phyloP scores from a whole-genome alignment of 1,140 invertebrate genomes.

The Aphelenchoides besseyi region DNA sequence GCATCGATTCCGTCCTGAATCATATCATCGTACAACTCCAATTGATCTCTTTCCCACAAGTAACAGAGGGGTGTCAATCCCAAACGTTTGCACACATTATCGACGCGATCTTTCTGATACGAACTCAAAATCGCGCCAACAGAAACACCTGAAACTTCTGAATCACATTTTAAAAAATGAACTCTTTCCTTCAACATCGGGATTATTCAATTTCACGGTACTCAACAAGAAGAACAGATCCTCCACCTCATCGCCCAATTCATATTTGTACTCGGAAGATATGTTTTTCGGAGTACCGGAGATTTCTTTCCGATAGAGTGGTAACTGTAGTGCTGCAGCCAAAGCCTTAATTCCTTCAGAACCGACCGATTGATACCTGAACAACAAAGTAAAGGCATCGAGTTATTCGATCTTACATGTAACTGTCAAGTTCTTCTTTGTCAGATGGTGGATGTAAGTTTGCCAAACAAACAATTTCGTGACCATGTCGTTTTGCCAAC shows the following conservation, averaged over 20 bases:
- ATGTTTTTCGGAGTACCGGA: conserved; percentile 75
- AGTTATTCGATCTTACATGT: conserved; percentile 77
- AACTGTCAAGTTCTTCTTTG: conserved; percentile 89
- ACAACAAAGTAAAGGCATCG: background rate
- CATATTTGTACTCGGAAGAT: conserved; percentile 77
- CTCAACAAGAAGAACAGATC: conserved; percentile 83
- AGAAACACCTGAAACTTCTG: conserved; percentile 75
- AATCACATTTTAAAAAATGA: background rate
- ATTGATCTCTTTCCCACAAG: conserved; percentile 88
- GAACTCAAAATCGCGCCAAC: conserved; percentile 94
- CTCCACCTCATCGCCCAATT: conserved; percentile 94
- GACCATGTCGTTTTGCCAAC: conserved; percentile 90
- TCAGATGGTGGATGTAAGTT: conserved; percentile 84
- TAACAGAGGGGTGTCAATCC: conserved; percentile 82
- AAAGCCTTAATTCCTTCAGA: conserved; percentile 78
- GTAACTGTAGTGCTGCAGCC: conserved; percentile 86
- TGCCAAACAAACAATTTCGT: conserved; percentile 89
- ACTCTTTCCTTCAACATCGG: conserved; percentile 56
- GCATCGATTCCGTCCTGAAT: conserved; percentile 76
- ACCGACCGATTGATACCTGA: conserved; percentile 83
- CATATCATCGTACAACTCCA: conserved; percentile 92
- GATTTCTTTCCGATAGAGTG: conserved; percentile 77
- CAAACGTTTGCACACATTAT: conserved; percentile 92
- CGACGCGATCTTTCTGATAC: conserved; percentile 92
- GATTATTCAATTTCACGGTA: conserved; percentile 74